Conservation (phyloP, 1,140 invertebrate genomes). For the Hesperophylax magnus region DNA sequence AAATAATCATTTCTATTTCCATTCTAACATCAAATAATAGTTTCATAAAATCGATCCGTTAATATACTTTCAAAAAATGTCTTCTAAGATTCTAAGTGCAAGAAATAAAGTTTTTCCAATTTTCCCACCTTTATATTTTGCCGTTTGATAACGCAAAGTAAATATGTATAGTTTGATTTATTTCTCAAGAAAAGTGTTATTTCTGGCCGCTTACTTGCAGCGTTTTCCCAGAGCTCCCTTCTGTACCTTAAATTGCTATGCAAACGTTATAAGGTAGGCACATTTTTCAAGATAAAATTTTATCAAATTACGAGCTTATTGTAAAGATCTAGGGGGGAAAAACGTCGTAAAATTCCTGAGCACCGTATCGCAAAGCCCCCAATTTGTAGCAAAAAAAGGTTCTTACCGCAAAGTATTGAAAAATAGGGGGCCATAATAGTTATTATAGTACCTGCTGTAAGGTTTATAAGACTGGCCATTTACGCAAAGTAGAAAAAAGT, state of each 20-base stretch:
- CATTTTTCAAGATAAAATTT: slow-evolving; percentile 24
- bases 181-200: neutral
- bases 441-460: neutral
- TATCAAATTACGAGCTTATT: slow-evolving; percentile 36
- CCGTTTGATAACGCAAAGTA: too few species aligned
- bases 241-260: neutral
- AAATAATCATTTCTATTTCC: too few species aligned
- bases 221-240: neutral
- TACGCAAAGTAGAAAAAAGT: slow-evolving; percentile 9
- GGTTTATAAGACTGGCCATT: slow-evolving; percentile 1
- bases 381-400: slow-evolving; percentile 35
- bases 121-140: too few species aligned
- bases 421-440: slow-evolving; percentile 19
- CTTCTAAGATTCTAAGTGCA: too few species aligned
- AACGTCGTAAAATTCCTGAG: slow-evolving; percentile 31
- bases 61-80: too few species aligned
- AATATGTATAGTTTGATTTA: too few species aligned
- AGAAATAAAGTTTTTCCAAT: too few species aligned
- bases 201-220: neutral
- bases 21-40: too few species aligned
- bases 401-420: slow-evolving; percentile 25
- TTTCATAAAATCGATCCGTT: too few species aligned
- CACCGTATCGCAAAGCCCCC: slow-evolving; percentile 20
- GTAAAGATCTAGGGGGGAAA: slow-evolving; percentile 11
- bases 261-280: slow-evolving; percentile 16